phyloP scores from a whole-genome alignment of 2,888 invertebrate genomes.

The Lomographa bimaculata region DNA sequence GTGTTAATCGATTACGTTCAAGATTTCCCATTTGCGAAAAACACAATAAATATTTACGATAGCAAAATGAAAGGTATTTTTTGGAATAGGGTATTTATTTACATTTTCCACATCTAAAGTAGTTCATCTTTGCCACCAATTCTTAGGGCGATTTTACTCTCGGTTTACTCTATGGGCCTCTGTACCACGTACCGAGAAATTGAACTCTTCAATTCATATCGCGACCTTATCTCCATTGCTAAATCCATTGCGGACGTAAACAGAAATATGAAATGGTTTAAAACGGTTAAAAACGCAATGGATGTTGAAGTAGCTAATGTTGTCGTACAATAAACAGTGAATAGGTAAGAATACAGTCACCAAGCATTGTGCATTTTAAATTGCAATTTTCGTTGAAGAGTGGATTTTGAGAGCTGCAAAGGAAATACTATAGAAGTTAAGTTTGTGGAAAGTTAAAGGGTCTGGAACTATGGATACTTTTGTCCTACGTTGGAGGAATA shows the following conservation, averaged over 20 bases:
- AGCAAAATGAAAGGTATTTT: no score
- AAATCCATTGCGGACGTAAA: constrained; percentile 30
- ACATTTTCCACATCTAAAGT: constrained; percentile 13
- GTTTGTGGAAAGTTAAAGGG: constrained; percentile 34
- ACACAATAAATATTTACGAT: no score
- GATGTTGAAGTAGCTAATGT: constrained; percentile 9
- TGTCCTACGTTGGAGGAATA: constrained; percentile 27
- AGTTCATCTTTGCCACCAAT: constrained; percentile 36
- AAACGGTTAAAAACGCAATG: constrained; percentile 31
- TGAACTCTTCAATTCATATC: constrained; percentile 30
- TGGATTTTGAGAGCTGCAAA: constrained; percentile 32
- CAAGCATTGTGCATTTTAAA: constrained; percentile 42
- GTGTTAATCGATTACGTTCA: no score
- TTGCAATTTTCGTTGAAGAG: constrained; percentile 37
- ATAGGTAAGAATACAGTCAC: constrained; percentile 16
- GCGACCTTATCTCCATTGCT: constrained; percentile 11
- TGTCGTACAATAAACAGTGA: constrained; percentile 11
- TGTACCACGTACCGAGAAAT: constrained; percentile 33
- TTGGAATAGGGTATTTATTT: no score
- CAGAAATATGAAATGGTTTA: no score
- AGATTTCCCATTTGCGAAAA: no score
- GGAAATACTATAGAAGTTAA: constrained; percentile 31
- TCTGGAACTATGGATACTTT: constrained; percentile 16
- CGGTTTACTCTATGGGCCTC: constrained; percentile 35
- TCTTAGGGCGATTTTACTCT: constrained; percentile 37